phyloP scores from a whole-genome alignment of 2,888 invertebrate species.

The Pseudococcus longispinus region DNA sequence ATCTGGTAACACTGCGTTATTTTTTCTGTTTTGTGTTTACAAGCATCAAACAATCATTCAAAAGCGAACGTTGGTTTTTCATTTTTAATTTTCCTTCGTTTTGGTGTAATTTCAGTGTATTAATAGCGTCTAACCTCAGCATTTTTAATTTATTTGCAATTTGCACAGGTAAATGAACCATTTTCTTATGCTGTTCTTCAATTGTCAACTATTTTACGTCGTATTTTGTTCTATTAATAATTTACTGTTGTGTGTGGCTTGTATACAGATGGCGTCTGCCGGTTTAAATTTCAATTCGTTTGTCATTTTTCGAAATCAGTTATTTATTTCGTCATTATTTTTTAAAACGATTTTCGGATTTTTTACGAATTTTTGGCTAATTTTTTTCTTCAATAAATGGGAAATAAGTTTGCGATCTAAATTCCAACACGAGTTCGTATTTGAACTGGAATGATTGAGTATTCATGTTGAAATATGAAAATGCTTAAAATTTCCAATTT shows the following conservation, averaged over 20 bases:
- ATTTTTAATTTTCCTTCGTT: not conserved
- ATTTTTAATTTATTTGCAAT: not conserved
- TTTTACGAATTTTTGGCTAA: not conserved
- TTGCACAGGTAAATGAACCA: not conserved
- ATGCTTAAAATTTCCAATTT: not conserved
- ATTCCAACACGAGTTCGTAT: too few species aligned
- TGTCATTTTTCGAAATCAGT: not conserved
- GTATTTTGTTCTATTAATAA: not conserved
- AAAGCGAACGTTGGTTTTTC: not conserved
- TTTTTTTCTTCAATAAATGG: not conserved
- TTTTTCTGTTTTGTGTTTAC: not conserved
- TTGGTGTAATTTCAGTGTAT: not conserved
- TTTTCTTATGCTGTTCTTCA: not conserved
- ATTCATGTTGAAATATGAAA: too few species aligned
- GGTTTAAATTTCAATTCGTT: slow-evolving; percentile 19
- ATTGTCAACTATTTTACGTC: not conserved
- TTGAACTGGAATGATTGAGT: too few species aligned
- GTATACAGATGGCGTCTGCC: slow-evolving; percentile 52
- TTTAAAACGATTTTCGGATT: not conserved
- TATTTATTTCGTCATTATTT: not conserved
- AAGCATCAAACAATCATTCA: slow-evolving; percentile 7
- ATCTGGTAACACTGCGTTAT: not conserved
- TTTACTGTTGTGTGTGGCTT: not conserved
- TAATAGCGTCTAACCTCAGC: not conserved
- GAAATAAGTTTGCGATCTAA: too few species aligned